Conservation (phyloP, 2,888 invertebrate genomes). For the Drosophila picticornis region DNA sequence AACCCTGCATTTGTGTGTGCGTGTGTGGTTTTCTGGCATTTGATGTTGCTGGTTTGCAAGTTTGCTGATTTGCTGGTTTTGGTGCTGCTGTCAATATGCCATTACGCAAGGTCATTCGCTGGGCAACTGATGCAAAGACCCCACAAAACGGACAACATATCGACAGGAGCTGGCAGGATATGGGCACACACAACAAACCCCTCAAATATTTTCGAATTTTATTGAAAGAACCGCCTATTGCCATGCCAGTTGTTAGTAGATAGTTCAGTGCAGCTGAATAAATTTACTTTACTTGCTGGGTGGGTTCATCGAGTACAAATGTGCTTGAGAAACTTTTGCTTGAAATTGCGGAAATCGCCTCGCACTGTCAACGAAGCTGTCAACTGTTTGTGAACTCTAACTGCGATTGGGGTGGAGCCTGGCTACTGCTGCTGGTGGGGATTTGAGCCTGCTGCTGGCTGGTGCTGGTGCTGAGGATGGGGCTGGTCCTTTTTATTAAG, state of each 20-base stretch:
- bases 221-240: too few relatives aligned
- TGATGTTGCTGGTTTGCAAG: slow-evolving; percentile 21
- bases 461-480: too few relatives aligned
- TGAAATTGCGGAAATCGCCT: background rate
- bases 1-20: slow-evolving; percentile 16
- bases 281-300: background rate
- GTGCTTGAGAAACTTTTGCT: background rate
- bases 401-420: background rate
- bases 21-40: background rate
- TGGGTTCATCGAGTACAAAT: background rate
- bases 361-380: background rate
- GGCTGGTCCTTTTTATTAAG: slow-evolving; percentile 46
- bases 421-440: slow-evolving; percentile 10
- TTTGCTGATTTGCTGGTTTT: too few relatives aligned
- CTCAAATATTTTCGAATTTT: background rate
- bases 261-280: background rate
- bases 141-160: slow-evolving; percentile 26
- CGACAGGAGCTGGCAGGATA: background rate
- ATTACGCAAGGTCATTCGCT: slow-evolving; percentile 65
- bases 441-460: slow-evolving; percentile 1
- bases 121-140: slow-evolving; percentile 16
- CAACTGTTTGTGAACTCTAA: background rate
- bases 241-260: too few relatives aligned
- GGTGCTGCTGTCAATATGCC: slow-evolving; percentile 43
- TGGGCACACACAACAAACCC: background rate